These are phyloP conservation scores for Squalus acanthias DNA, from an alignment of 2,797 vertebrate species.

Conservation along the genomic window DNA sequence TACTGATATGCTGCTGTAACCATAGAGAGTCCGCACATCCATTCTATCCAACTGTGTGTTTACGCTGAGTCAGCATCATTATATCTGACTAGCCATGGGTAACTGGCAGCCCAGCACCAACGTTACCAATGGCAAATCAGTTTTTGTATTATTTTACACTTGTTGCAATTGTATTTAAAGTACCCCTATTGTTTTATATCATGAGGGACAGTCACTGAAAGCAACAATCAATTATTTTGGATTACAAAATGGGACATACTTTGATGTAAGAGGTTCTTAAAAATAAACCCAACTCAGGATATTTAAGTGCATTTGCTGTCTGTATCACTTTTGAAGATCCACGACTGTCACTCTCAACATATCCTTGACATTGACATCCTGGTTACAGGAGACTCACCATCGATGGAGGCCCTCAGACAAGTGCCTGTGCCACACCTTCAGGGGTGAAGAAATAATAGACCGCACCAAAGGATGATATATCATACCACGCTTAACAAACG, in stretches of 20 bases:
- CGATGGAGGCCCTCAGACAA: not conserved
- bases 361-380: no score
- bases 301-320: not conserved
- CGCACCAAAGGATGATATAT: not conserved
- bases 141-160: not conserved
- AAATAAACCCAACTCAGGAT: not conserved
- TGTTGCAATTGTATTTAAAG: not conserved
- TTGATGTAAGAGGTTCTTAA: not conserved
- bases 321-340: not conserved
- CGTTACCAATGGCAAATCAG: not conserved
- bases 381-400: not conserved
- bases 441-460: not conserved
- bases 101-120: not conserved
- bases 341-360: not conserved
- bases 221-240: not conserved
- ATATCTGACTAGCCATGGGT: constrained; percentile 7
- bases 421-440: not conserved
- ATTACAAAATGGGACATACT: not conserved
- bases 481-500: not conserved
- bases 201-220: not conserved
- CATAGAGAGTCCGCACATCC: not conserved
- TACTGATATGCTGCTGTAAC: not conserved
- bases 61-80: not conserved
- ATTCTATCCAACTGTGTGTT: constrained; percentile 14
- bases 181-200: not conserved